Evolutionary conservation across 2,113 vertebrate genomes (phyloP).

Genomic region (Progne subis): DNA sequence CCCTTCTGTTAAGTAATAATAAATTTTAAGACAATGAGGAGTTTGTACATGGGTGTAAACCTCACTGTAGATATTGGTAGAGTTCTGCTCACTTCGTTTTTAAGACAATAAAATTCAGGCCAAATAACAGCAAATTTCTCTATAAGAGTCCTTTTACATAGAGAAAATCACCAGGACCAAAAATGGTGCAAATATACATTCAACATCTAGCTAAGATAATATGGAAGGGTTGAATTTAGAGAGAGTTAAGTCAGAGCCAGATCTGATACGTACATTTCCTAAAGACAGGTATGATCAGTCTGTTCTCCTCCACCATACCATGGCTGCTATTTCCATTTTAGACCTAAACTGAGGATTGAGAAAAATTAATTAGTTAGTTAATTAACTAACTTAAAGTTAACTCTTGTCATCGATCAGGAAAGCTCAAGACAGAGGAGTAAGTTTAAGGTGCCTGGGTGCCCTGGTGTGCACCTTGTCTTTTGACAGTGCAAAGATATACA

Average conservation of each 20-base stretch:
- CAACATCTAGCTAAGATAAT: background rate
- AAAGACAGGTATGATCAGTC: background rate
- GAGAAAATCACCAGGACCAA: background rate
- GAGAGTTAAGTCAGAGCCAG: background rate
- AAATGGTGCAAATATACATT: rapidly evolving
- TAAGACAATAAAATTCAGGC: background rate
- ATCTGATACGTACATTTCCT: background rate
- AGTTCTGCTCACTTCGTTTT: background rate
- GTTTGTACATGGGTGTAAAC: background rate
- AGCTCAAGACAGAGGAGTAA: background rate
- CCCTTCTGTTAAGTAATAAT: background rate
- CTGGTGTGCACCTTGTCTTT: background rate
- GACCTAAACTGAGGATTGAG: background rate
- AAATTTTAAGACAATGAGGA: background rate
- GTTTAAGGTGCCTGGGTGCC: background rate
- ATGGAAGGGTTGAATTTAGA: background rate
- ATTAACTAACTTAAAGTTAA: background rate
- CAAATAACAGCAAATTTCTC: background rate
- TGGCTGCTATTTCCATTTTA: background rate
- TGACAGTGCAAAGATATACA: background rate
- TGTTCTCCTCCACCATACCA: background rate
- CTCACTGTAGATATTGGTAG: background rate
- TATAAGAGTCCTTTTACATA: background rate
- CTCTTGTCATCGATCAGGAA: background rate
- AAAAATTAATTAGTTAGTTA: background rate